These are phyloP conservation scores for Allobates femoralis DNA, from an alignment of 2,797 vertebrate species.

Conservation along the genomic window DNA sequence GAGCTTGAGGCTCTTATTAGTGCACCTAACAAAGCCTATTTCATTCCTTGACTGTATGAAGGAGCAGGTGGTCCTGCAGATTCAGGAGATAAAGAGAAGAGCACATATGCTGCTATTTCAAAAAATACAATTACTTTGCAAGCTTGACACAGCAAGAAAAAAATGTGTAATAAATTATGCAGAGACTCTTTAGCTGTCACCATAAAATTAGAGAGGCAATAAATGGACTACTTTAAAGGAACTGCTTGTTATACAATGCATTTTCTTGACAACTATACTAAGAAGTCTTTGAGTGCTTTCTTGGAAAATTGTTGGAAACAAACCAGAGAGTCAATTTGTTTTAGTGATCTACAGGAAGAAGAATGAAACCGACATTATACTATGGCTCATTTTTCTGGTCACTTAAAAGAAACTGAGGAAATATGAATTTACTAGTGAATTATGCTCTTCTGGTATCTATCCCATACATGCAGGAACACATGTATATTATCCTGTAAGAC, in stretches of 20 bases:
- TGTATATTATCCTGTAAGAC: not conserved
- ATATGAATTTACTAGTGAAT: not conserved
- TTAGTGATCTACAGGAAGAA: conserved; percentile 28
- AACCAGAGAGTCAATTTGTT: conserved; percentile 53
- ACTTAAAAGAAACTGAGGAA: not conserved
- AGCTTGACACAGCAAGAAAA: conserved; percentile 56
- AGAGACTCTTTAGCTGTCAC: conserved; percentile 57
- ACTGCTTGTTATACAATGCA: conserved; percentile 53
- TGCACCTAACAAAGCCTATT: conserved; percentile 18
- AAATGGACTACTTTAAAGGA: conserved; percentile 49
- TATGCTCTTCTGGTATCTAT: not conserved
- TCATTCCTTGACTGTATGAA: conserved; percentile 21
- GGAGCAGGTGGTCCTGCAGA: conserved; percentile 36
- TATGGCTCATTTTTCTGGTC: not conserved
- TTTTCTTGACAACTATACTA: conserved; percentile 48
- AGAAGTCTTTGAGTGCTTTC: conserved; percentile 53
- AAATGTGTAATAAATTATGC: conserved; percentile 57
- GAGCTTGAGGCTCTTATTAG: not conserved
- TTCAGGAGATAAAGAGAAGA: conserved; percentile 22
- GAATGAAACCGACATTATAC: conserved; percentile 23
- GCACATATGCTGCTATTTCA: conserved; percentile 40
- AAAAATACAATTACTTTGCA: conserved; percentile 51
- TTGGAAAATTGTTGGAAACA: conserved; percentile 58
- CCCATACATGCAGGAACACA: not conserved
- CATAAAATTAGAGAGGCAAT: conserved; percentile 54